These are phyloP conservation scores for Perodicticus potto DNA, from an alignment of 2,797 vertebrate genomes.

Conservation along the genomic window DNA sequence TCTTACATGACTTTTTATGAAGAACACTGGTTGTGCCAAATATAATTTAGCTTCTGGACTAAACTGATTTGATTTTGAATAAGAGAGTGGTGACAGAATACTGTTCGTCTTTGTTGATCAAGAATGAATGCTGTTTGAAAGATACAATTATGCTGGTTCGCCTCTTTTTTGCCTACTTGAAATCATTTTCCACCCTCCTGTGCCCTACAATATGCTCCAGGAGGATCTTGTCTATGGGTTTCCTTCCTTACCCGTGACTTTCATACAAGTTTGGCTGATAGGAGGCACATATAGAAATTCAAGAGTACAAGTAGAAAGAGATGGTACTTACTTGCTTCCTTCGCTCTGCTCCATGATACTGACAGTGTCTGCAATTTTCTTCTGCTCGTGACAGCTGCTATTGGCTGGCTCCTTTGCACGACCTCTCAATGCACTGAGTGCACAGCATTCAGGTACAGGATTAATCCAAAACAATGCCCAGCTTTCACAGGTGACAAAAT, in stretches of 20 bases:
- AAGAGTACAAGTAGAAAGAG: background rate
- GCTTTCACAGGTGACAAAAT: background rate
- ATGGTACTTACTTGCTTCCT: background rate
- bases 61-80: background rate
- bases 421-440: background rate
- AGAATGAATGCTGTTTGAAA: background rate
- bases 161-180: background rate
- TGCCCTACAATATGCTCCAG: background rate
- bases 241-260: background rate
- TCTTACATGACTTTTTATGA: background rate
- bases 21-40: background rate
- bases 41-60: background rate
- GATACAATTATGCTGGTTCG: too few relatives aligned
- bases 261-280: background rate
- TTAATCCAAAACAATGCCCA: background rate
- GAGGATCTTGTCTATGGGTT: background rate
- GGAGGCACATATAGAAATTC: background rate
- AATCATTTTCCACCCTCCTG: background rate
- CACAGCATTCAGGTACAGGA: background rate
- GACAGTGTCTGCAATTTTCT: background rate
- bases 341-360: background rate
- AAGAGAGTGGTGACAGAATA: background rate
- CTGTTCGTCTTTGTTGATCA: background rate
- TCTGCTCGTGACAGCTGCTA: background rate
- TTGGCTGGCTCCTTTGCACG: background rate